Evolutionary conservation across 2,888 invertebrate species (phyloP).

Genomic region (Augochlorella aurata): DNA sequence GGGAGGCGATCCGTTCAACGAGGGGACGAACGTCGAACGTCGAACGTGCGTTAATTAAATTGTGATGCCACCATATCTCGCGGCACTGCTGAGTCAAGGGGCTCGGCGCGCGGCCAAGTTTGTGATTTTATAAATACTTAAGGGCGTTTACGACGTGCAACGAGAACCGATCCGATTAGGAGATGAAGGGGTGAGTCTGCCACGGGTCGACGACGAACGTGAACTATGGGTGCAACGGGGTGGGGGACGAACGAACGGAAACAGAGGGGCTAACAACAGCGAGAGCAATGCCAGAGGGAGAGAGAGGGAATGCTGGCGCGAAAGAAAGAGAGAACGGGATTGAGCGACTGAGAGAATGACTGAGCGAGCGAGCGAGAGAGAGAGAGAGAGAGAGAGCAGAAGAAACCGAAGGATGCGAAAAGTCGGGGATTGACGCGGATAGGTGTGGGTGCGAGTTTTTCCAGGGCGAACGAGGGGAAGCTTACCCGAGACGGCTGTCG

Average conservation of each 20-base stretch:
- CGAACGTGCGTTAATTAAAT: slow-evolving; percentile 80
- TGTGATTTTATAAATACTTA: slow-evolving; percentile 82
- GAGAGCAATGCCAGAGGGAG: background rate
- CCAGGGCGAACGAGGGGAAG: slow-evolving; percentile 32
- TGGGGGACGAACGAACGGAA: background rate
- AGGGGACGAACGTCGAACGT: slow-evolving; percentile 68
- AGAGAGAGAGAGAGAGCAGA: background rate
- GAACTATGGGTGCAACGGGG: background rate
- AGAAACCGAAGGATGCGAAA: background rate
- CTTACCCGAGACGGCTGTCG: slow-evolving; percentile 73
- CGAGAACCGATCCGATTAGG: slow-evolving; percentile 39
- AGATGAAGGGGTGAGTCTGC: background rate
- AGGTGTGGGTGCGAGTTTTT: slow-evolving; percentile 26
- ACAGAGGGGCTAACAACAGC: background rate
- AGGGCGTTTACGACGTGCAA: slow-evolving; percentile 74
- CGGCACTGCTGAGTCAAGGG: slow-evolving; percentile 83
- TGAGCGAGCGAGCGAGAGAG: background rate
- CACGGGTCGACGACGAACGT: slow-evolving; percentile 26
- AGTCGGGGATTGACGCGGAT: background rate
- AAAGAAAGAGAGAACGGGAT: background rate
- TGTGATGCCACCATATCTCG: slow-evolving; percentile 92
- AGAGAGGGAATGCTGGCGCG: background rate
- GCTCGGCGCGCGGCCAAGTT: slow-evolving; percentile 81
- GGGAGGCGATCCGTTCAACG: slow-evolving; percentile 50
- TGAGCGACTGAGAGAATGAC: background rate